A percentile compares a stretch with the other conserved stretches of the same genome.
Evolutionary conservation across 2,888 invertebrate species (phyloP).

Genomic region (Phragmatobia fuliginosa): DNA sequence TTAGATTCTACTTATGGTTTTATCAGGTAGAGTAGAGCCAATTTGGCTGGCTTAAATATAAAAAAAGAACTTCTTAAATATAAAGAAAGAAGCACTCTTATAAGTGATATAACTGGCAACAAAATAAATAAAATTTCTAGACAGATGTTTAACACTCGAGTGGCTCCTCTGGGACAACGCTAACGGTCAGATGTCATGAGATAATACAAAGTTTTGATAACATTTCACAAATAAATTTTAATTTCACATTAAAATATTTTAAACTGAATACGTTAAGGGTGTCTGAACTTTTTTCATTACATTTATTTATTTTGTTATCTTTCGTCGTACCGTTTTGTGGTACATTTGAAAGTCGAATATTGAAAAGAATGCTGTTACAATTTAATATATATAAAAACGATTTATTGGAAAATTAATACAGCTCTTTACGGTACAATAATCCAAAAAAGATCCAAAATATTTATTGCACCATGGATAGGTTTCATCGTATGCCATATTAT

Average conservation of each 20-base stretch:
- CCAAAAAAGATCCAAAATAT: no score
- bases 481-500: not conserved
- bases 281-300: slow-evolving; percentile 59
- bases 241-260: slow-evolving; percentile 54
- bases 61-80: no score
- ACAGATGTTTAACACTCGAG: slow-evolving; percentile 42
- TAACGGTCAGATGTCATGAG: slow-evolving; percentile 48
- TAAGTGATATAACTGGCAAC: not conserved
- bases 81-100: no score
- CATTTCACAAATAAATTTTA: slow-evolving; percentile 58
- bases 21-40: no score
- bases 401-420: no score
- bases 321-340: slow-evolving; percentile 34
- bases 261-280: slow-evolving; percentile 50
- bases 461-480: no score
- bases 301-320: slow-evolving; percentile 44
- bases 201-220: slow-evolving; percentile 54
- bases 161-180: slow-evolving; percentile 25
- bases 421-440: no score
- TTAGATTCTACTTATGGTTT: no score
- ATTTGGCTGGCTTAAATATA: no score
- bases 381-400: no score
- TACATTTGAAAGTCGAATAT: no score
- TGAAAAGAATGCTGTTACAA: no score
- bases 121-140: slow-evolving; percentile 35